A percentile compares a stretch with the other conserved stretches of the same genome.
Evolutionary conservation across 2,113 vertebrate genomes (phyloP).

Genomic region (Hemiscyllium ocellatum): DNA sequence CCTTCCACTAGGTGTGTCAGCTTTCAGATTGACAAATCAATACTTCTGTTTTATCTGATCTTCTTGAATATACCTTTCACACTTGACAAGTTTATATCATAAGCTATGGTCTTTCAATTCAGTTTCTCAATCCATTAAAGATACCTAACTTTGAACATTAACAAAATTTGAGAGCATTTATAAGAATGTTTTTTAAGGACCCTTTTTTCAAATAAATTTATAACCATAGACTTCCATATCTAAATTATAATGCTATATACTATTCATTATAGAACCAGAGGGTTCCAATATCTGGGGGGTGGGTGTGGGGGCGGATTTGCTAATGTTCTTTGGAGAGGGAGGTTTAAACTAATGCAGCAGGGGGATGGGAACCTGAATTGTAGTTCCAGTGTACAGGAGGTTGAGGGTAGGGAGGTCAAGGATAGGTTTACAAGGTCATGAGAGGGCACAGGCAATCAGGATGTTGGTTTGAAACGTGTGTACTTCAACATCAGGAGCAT

Average conservation of each 20-base stretch:
- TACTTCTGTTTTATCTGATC: neutral
- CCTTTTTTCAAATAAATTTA: neutral
- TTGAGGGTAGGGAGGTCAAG: no score
- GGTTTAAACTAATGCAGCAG: no score
- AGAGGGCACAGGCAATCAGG: no score
- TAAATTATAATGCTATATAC: neutral
- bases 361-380: no score
- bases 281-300: no score
- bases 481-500: no score
- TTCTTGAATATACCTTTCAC: neutral
- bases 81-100: neutral
- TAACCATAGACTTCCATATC: neutral
- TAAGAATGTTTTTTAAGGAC: neutral
- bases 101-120: neutral
- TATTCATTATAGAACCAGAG: no score
- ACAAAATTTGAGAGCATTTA: neutral
- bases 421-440: no score
- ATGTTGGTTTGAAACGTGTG: no score
- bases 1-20: neutral
- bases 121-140: neutral
- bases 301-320: no score
- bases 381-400: no score
- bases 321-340: no score
- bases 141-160: neutral
- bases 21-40: neutral